Percentiles rank a stretch among this genome's conserved stretches.
These are phyloP conservation scores for Prunella fulvescens DNA, from an alignment of 2,113 vertebrate species.

Conservation along the genomic window DNA sequence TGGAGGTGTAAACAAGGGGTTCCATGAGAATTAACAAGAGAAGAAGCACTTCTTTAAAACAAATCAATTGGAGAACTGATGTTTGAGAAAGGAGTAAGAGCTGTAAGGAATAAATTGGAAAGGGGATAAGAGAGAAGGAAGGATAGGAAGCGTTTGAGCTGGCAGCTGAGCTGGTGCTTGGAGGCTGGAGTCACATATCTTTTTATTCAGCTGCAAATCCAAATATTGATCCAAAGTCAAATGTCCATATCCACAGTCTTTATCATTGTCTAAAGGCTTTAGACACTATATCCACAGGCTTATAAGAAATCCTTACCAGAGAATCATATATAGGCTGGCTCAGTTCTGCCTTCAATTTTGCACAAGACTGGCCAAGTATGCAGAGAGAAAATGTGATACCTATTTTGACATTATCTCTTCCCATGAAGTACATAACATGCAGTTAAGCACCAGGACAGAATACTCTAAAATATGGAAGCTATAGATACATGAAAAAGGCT, in stretches of 20 bases:
- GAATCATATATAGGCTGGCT: background rate
- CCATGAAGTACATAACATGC: background rate
- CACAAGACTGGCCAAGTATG: background rate
- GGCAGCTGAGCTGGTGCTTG: background rate
- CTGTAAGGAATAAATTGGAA: background rate
- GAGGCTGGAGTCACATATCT: background rate
- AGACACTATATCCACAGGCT: background rate
- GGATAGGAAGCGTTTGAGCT: background rate
- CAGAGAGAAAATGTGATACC: background rate
- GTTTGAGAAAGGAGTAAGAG: background rate
- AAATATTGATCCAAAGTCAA: background rate
- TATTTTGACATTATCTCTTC: background rate
- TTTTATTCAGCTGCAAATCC: background rate
- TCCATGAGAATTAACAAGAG: background rate
- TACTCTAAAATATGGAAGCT: background rate
- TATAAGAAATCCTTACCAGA: background rate
- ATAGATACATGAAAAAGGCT: background rate
- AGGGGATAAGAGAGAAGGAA: background rate
- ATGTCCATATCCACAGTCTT: background rate
- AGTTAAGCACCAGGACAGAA: background rate
- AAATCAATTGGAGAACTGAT: background rate
- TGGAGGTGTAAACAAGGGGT: background rate
- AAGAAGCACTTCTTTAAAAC: background rate
- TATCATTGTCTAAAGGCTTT: background rate
- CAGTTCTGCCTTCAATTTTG: background rate